Conservation (phyloP, 1,140 invertebrate genomes). For the Habropoda laboriosa region DNA sequence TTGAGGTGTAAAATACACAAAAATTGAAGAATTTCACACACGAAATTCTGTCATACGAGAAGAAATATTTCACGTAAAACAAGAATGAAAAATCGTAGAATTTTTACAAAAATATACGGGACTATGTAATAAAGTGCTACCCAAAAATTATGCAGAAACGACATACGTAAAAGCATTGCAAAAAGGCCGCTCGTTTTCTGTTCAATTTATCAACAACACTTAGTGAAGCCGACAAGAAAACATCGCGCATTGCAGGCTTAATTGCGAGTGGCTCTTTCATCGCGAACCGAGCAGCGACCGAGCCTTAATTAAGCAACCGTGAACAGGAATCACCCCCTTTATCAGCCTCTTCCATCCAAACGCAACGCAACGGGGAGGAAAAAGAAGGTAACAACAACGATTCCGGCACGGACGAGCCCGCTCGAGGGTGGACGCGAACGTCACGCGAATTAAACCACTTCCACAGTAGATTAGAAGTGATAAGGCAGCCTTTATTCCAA, state of each 20-base stretch:
- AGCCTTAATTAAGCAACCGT: slow-evolving; percentile 28
- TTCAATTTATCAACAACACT: slow-evolving; percentile 38
- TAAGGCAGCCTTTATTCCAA: background rate
- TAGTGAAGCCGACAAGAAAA: background rate
- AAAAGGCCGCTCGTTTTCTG: slow-evolving; percentile 1
- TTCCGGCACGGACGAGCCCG: too few relatives aligned
- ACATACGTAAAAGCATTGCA: too few relatives aligned
- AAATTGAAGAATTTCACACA: too few relatives aligned
- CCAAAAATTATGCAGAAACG: too few relatives aligned
- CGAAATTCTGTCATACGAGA: too few relatives aligned
- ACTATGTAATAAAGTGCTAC: too few relatives aligned
- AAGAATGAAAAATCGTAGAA: too few relatives aligned
- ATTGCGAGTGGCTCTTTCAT: slow-evolving; percentile 29
- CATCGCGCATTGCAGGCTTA: slow-evolving; percentile 26
- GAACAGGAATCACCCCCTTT: slow-evolving; percentile 31
- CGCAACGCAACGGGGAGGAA: background rate
- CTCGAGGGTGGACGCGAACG: background rate
- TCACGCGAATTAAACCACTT: slow-evolving; percentile 3
- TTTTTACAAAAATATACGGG: too few relatives aligned
- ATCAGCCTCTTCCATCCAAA: background rate
- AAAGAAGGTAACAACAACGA: background rate
- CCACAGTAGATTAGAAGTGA: background rate
- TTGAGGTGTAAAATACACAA: too few relatives aligned
- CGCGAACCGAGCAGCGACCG: background rate
- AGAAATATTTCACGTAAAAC: too few relatives aligned